These are phyloP conservation scores for Nipponacmea schrenckii DNA, from an alignment of 2,888 invertebrate genomes.

Conservation along the genomic window DNA sequence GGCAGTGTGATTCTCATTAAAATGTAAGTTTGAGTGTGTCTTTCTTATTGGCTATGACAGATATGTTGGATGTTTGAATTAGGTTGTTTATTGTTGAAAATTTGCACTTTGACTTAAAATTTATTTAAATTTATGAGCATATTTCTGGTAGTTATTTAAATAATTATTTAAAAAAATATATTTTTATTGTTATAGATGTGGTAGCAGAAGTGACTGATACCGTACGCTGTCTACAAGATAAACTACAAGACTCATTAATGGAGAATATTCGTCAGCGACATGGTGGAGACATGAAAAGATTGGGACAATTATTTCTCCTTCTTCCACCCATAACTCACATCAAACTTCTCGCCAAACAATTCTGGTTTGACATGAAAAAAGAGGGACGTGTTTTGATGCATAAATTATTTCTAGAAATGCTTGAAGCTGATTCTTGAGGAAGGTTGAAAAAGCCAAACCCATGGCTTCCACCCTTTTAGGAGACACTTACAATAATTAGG, in stretches of 20 bases:
- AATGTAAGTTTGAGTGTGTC: no score
- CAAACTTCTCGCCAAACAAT: conserved; percentile 87
- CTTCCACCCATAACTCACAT: conserved; percentile 90
- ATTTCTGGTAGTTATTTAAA: no score
- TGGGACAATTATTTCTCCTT: conserved; percentile 81
- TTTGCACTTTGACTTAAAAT: no score
- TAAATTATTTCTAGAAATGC: conserved; percentile 95
- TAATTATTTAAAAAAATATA: no score
- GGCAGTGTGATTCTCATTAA: no score
- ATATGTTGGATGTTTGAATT: no score
- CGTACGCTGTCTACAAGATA: conserved; percentile 87
- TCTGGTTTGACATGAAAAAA: conserved; percentile 89
- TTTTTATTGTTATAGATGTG: conserved; percentile 76
- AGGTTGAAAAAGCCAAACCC: conserved; percentile 12
- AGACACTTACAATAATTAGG: no score
- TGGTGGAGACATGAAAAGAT: conserved; percentile 75
- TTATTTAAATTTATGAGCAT: no score
- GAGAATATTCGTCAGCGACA: conserved; percentile 82
- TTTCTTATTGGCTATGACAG: no score
- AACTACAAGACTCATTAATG: conserved; percentile 85
- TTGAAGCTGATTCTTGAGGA: conserved; percentile 73
- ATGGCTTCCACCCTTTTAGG: background rate
- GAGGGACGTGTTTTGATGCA: conserved; percentile 93
- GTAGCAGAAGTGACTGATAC: conserved; percentile 87
- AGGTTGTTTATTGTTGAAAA: no score